phyloP scores from a whole-genome alignment of 1,140 invertebrate species.

The Hyles vespertilio region DNA sequence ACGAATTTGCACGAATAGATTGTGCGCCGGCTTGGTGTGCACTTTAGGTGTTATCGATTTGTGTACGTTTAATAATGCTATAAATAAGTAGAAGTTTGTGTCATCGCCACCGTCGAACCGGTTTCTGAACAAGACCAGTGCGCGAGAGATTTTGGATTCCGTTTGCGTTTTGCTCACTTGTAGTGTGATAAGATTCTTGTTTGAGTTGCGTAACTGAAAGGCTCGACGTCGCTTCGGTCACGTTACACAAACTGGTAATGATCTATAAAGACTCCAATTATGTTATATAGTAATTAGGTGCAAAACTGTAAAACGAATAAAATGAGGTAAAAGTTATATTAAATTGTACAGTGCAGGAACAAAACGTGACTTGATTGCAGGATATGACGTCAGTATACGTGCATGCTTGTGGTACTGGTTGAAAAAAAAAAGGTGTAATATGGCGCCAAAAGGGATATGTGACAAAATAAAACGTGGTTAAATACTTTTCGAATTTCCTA shows the following conservation, averaged over 20 bases:
- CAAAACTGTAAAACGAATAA: no score
- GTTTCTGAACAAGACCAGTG: slow-evolving; percentile 54
- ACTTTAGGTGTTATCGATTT: slow-evolving; percentile 65
- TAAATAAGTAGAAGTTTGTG: slow-evolving; percentile 71
- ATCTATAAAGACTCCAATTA: not conserved
- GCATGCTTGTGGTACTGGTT: no score
- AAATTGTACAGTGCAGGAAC: not conserved
- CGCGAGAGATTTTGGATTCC: slow-evolving; percentile 46
- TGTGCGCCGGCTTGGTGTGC: slow-evolving; percentile 29
- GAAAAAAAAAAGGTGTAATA: no score
- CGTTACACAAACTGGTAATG: no score
- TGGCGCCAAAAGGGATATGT: no score
- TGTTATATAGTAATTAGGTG: no score
- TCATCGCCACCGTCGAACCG: slow-evolving; percentile 53
- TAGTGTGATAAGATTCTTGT: not conserved
- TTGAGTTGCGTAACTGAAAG: slow-evolving; percentile 47
- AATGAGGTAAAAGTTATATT: not conserved
- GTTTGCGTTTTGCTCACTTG: slow-evolving; percentile 10
- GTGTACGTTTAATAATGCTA: slow-evolving; percentile 62
- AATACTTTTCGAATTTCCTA: no score
- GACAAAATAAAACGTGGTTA: no score
- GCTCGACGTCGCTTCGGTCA: slow-evolving; percentile 18
- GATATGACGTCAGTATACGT: slow-evolving; percentile 17
- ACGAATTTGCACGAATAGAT: no score
- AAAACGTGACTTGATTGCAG: slow-evolving; percentile 13